Evolutionary conservation across 2,888 invertebrate genomes (phyloP).

Genomic region (Willowsia nigromaculata): DNA sequence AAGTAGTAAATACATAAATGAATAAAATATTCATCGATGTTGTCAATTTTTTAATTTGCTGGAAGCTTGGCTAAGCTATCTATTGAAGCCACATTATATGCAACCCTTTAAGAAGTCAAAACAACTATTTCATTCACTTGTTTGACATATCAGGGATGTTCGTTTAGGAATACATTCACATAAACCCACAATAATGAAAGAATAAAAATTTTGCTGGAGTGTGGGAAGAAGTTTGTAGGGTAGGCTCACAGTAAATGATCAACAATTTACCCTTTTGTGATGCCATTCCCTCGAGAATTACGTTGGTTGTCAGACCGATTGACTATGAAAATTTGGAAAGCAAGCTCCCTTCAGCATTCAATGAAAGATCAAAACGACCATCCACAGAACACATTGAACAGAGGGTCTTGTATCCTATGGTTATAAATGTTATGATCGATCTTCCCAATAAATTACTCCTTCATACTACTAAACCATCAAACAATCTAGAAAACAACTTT

Average conservation of each 20-base stretch:
- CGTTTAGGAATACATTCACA: too few species aligned
- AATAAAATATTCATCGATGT: too few species aligned
- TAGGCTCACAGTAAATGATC: constrained; percentile 66
- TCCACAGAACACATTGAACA: not conserved
- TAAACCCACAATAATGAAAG: not conserved
- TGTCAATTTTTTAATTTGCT: too few species aligned
- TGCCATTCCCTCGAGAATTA: constrained; percentile 77
- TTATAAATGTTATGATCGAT: not conserved
- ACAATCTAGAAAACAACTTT: not conserved
- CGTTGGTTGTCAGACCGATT: constrained; percentile 75
- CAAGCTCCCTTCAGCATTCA: not conserved
- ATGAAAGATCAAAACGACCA: not conserved
- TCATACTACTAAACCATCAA: not conserved
- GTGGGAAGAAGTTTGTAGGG: constrained; percentile 41
- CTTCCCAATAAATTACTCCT: not conserved
- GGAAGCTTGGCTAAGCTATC: too few species aligned
- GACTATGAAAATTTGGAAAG: constrained; percentile 42
- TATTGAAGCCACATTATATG: too few species aligned
- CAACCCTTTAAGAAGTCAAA: too few species aligned
- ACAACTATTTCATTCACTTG: too few species aligned
- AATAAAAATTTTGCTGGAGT: too few species aligned
- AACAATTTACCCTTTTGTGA: constrained; percentile 74
- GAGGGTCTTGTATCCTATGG: not conserved
- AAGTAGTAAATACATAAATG: too few species aligned
- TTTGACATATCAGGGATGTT: too few species aligned